phyloP scores from a whole-genome alignment of 2,113 vertebrate species.

The Pao palembangensis region DNA sequence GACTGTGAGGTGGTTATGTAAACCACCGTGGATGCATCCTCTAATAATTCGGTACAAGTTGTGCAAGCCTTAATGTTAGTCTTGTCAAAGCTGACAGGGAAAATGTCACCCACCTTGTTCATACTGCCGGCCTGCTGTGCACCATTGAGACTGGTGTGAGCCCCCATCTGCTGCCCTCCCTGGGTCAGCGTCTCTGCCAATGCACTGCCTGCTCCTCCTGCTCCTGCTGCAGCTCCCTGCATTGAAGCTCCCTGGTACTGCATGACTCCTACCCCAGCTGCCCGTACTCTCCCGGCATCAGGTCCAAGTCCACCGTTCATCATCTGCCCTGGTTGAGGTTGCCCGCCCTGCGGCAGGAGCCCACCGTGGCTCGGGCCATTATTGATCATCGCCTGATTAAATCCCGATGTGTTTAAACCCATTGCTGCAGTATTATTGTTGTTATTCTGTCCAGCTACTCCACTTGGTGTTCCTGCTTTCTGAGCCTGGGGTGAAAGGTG shows the following conservation, averaged over 20 bases:
- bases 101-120: slow-evolving; percentile 85
- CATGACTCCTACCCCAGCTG: slow-evolving; percentile 77
- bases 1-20: too few relatives aligned
- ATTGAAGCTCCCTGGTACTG: slow-evolving; percentile 84
- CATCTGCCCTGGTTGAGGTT: slow-evolving; percentile 85
- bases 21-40: too few relatives aligned
- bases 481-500: slow-evolving; percentile 90
- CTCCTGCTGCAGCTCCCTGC: slow-evolving; percentile 64
- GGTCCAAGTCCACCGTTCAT: slow-evolving; percentile 92
- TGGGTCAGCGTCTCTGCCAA: slow-evolving; percentile 93
- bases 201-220: slow-evolving; percentile 79
- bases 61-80: too few relatives aligned
- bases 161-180: slow-evolving; percentile 86
- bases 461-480: slow-evolving; percentile 82
- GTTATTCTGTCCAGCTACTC: slow-evolving; percentile 77
- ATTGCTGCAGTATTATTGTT: slow-evolving; percentile 77
- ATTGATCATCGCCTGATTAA: slow-evolving; percentile 89
- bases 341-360: slow-evolving; percentile 83
- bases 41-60: too few relatives aligned
- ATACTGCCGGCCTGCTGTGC: slow-evolving; percentile 87
- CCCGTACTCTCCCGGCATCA: slow-evolving; percentile 86
- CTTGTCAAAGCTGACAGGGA: too few relatives aligned
- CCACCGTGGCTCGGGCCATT: slow-evolving; percentile 84
- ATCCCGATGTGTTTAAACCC: slow-evolving; percentile 85
- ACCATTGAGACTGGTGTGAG: slow-evolving; percentile 79